A percentile compares a stretch with the other conserved stretches of the same genome.
Conservation (phyloP, 2,888 invertebrate species). For the Rugalucina vietnamica region DNA sequence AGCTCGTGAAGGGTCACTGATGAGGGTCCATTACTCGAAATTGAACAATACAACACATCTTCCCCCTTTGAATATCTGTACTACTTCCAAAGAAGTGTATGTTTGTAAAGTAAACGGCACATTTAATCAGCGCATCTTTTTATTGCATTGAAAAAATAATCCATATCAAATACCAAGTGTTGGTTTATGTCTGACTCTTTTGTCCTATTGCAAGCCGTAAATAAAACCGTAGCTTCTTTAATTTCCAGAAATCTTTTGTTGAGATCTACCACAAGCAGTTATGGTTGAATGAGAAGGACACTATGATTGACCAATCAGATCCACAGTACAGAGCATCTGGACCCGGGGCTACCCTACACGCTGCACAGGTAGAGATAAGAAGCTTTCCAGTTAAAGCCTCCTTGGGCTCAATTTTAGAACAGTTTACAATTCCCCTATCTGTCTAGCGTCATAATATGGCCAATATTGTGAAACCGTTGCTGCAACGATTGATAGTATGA, state of each 20-base stretch:
- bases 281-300: background rate
- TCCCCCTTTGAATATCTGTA: background rate
- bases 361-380: constrained; percentile 6
- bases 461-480: background rate
- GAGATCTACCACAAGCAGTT: constrained; percentile 17
- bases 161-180: background rate
- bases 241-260: background rate
- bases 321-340: constrained; percentile 18
- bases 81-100: background rate
- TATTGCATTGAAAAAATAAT: too few relatives aligned
- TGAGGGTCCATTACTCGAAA: background rate
- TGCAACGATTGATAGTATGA: background rate
- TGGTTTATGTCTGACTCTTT: background rate
- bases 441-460: background rate
- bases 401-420: too few relatives aligned
- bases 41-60: background rate
- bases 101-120: background rate
- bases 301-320: background rate
- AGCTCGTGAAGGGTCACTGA: too few relatives aligned
- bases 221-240: too few relatives aligned
- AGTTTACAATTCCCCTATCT: too few relatives aligned
- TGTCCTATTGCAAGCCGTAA: background rate
- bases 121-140: background rate
- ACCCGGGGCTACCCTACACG: constrained; percentile 18
- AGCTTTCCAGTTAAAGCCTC: background rate